Conservation (phyloP, 1,140 invertebrate genomes). For the Brachionus rubens region DNA sequence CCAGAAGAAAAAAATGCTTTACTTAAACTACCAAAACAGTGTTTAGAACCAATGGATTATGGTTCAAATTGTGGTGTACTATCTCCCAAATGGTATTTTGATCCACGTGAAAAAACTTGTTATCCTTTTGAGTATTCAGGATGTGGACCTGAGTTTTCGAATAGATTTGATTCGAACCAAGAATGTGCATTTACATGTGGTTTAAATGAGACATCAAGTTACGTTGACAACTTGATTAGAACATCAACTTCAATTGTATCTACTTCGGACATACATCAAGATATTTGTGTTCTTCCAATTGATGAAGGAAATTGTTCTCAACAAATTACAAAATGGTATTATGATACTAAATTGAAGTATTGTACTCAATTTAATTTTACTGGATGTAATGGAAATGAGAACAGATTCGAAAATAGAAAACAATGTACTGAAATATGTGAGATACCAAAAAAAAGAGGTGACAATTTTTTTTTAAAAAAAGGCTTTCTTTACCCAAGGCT, state of each 20-base stretch:
- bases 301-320: constrained; percentile 48
- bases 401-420: constrained; percentile 77
- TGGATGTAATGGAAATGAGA: constrained; percentile 74
- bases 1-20: constrained; percentile 17
- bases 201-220: not conserved
- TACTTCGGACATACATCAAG: constrained; percentile 51
- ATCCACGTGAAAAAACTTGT: constrained; percentile 77
- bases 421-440: constrained; percentile 67
- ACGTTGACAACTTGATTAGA: not conserved
- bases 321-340: constrained; percentile 45
- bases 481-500: not conserved
- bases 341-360: constrained; percentile 13
- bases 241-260: not conserved
- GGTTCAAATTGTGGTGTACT: constrained; percentile 1
- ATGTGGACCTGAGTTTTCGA: constrained; percentile 60
- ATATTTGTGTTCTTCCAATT: constrained; percentile 61
- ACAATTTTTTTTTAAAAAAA: not conserved
- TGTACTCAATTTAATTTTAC: constrained; percentile 36
- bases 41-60: not conserved
- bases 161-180: constrained; percentile 13
- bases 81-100: constrained; percentile 72
- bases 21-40: constrained; percentile 5
- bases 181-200: constrained; percentile 16
- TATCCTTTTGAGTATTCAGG: constrained; percentile 90
- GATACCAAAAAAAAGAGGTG: constrained; percentile 25